phyloP scores from a whole-genome alignment of 2,888 invertebrate species.

The Megalurothrips usitatus region DNA sequence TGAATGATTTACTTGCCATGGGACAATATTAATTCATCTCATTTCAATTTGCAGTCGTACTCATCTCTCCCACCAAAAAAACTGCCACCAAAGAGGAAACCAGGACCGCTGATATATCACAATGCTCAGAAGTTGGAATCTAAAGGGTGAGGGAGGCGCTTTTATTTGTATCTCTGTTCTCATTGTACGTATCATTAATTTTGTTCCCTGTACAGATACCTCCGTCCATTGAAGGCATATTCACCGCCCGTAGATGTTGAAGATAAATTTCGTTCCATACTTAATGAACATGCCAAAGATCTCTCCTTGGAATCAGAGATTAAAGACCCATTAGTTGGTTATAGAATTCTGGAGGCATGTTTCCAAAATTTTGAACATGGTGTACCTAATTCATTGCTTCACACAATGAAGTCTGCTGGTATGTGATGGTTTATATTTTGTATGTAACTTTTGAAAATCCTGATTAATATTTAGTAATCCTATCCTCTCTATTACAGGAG shows the following conservation, averaged over 20 bases:
- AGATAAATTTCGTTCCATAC: slow-evolving; percentile 58
- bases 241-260: slow-evolving; percentile 63
- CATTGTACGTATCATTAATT: not conserved
- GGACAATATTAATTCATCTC: too few relatives aligned
- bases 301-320: slow-evolving; percentile 47
- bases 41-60: not conserved
- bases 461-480: slow-evolving; percentile 11
- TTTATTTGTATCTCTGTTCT: not conserved
- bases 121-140: not conserved
- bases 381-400: slow-evolving; percentile 79
- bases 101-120: not conserved
- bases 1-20: too few relatives aligned
- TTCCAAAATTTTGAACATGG: slow-evolving; percentile 66
- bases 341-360: slow-evolving; percentile 64
- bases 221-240: slow-evolving; percentile 71
- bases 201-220: slow-evolving; percentile 49
- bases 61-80: not conserved
- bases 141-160: not conserved
- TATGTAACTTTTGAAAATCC: not conserved
- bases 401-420: slow-evolving; percentile 53
- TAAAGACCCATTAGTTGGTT: slow-evolving; percentile 52
- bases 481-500: slow-evolving; percentile 49
- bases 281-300: slow-evolving; percentile 46
- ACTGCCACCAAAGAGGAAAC: not conserved
- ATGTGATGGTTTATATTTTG: not conserved